Evolutionary conservation across 2,797 vertebrate genomes (phyloP).

Genomic region (Microcaecilia unicolor): DNA sequence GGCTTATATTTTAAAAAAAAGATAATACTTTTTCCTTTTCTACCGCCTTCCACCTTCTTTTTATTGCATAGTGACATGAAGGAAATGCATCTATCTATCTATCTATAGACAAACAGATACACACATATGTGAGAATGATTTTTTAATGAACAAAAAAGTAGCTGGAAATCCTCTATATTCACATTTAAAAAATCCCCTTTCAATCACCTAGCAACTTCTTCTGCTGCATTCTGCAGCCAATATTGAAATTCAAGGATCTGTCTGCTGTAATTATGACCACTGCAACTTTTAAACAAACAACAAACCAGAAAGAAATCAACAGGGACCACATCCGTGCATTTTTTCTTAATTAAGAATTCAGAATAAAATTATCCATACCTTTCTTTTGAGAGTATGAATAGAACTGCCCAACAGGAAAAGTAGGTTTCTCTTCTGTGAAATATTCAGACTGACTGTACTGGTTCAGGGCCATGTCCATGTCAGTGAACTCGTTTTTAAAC

Average conservation of each 20-base stretch:
- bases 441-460: constrained; percentile 81
- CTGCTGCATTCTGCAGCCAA: constrained; percentile 40
- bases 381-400: constrained; percentile 76
- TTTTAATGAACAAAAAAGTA: constrained; percentile 30
- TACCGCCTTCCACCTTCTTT: too few relatives aligned
- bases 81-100: too few relatives aligned
- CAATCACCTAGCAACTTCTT: constrained; percentile 54
- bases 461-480: constrained; percentile 79
- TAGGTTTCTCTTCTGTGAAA: constrained; percentile 75
- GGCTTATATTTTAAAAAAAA: too few relatives aligned
- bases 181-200: constrained; percentile 20
- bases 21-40: too few relatives aligned
- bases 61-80: too few relatives aligned
- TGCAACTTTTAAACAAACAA: constrained; percentile 37
- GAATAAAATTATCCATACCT: constrained; percentile 70
- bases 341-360: constrained; percentile 1
- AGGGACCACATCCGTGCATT: background rate
- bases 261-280: constrained; percentile 27
- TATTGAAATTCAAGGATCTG: constrained; percentile 36
- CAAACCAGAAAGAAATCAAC: background rate
- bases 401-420: constrained; percentile 82
- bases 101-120: background rate
- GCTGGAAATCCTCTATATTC: constrained; percentile 25
- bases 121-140: constrained; percentile 2
- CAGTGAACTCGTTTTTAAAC: constrained; percentile 81